These are phyloP conservation scores for Pseudomyrmex pallidus DNA, from an alignment of 1,140 invertebrate genomes.

Conservation along the genomic window DNA sequence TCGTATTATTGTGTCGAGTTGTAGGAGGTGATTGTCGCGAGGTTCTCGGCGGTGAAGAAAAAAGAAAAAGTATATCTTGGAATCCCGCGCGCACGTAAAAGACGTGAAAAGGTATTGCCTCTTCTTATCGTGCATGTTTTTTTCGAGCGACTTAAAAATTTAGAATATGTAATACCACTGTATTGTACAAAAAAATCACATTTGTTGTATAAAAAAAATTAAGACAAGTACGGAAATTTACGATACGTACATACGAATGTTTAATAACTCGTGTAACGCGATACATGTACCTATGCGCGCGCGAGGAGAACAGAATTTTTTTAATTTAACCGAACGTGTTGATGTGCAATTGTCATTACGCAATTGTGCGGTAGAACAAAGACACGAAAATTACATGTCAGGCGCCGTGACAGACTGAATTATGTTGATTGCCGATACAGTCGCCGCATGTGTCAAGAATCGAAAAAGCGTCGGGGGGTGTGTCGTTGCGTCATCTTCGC, in stretches of 20 bases:
- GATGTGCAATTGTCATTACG: constrained; percentile 26
- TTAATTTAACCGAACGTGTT: constrained; percentile 10
- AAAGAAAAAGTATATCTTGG: neutral
- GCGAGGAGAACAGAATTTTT: neutral
- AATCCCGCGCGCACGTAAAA: neutral
- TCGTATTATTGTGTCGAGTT: constrained; percentile 1
- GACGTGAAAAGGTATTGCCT: constrained; percentile 1
- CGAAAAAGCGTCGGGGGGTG: constrained; percentile 51
- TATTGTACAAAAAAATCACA: too few species aligned
- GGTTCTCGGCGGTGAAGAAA: neutral
- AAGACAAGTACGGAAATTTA: neutral
- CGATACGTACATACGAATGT: neutral
- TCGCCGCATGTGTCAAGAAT: constrained; percentile 21
- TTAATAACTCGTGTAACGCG: too few species aligned
- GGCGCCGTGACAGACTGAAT: constrained; percentile 36
- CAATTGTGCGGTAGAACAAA: constrained; percentile 30
- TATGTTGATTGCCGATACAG: constrained; percentile 54
- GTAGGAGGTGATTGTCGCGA: constrained; percentile 5
- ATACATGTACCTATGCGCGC: neutral
- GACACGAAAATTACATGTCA: constrained; percentile 53
- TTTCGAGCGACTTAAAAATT: too few species aligned
- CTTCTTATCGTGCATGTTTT: too few species aligned
- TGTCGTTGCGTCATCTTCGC: constrained; percentile 54
- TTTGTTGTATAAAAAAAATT: too few species aligned
- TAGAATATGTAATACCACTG: too few species aligned